Evolutionary conservation across 2,113 vertebrate species (phyloP).

Genomic region (Mystacornis crossleyi): DNA sequence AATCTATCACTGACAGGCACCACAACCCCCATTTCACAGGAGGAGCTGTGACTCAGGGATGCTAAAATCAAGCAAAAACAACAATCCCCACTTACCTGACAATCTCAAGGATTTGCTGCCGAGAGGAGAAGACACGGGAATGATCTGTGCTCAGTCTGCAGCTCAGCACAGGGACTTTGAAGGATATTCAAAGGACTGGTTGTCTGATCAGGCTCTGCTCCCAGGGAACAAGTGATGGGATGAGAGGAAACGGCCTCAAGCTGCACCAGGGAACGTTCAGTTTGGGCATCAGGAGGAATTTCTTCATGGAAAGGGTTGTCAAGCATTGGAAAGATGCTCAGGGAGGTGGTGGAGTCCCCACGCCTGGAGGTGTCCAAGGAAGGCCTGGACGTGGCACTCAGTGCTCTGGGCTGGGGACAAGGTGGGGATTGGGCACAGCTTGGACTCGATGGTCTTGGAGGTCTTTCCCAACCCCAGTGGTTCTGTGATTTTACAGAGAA

Average conservation of each 20-base stretch:
- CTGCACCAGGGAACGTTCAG: not conserved
- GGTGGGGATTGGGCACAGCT: accelerated
- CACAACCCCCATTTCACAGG: not conserved
- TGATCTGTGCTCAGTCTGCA: not conserved
- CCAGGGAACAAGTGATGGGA: not conserved
- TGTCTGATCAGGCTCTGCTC: not conserved
- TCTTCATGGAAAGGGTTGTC: not conserved
- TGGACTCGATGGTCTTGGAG: not conserved
- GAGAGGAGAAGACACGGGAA: not conserved
- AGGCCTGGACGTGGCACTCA: not conserved
- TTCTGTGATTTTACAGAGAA: not conserved
- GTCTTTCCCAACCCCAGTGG: not conserved
- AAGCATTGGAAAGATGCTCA: not conserved
- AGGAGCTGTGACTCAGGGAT: not conserved
- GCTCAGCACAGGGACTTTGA: accelerated
- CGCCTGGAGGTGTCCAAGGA: not conserved
- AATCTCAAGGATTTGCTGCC: not conserved
- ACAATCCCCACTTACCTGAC: not conserved
- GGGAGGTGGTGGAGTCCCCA: not conserved
- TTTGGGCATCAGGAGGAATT: not conserved
- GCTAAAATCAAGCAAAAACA: not conserved
- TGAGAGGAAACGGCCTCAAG: not conserved
- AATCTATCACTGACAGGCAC: not conserved
- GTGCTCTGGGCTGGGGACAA: not conserved
- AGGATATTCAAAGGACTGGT: not conserved